Base-by-base conservation (phyloP, 2,113 vertebrate genomes). In the Ceyx cyanopectus region DNA sequence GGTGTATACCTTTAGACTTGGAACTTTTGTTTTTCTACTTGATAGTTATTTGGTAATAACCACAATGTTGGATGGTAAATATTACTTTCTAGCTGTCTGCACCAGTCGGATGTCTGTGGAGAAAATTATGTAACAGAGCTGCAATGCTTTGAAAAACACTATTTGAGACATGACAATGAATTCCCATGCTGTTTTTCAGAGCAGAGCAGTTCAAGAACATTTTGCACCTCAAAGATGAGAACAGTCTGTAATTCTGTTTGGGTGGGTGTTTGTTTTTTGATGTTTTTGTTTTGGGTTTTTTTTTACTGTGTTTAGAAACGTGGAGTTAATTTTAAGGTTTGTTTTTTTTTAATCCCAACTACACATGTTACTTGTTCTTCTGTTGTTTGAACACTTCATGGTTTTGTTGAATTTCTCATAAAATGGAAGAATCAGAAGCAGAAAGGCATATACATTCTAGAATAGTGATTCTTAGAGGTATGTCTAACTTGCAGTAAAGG, bases 161-260 rank as follows among this genome's bases (percentile, higher is more conserved):
- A 69, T 79, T 94, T 88, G 88, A 97, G 91, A 88, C 90, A 92
- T 95, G 53, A 89, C 82, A 80, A 58, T 86, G 73, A 95, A 96
- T 96, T 97, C 96, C 94, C 77, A 95, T 76, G 91, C 92, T 70
- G 88, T 53, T 81, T 82, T 93, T 78, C 61, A 91, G 69, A 96
- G 95, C 88, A 89, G 72, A 87, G 89, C 46, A 90, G 66, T 95
- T 97, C 80, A 93, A 91, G 97, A 97, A 97, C 86, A 96, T 95
- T 72, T 74, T 96, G 81, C 95, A 80, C 94, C 93, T 92, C 91
- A 91, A 92, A 96, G 76, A 81, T 57, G 76, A 93, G 83, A 96
- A 95, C 58, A 89, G 41, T 92, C 93, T 97, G 92, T 96, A 92
- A 94, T 92, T 94, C 75, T 79, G 63, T 13, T 17, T 58, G 37